Evolutionary conservation across 2,888 invertebrate species (phyloP), one percentile per base, ranked within the genome.

Genomic region (Drosophila borealis): DNA sequence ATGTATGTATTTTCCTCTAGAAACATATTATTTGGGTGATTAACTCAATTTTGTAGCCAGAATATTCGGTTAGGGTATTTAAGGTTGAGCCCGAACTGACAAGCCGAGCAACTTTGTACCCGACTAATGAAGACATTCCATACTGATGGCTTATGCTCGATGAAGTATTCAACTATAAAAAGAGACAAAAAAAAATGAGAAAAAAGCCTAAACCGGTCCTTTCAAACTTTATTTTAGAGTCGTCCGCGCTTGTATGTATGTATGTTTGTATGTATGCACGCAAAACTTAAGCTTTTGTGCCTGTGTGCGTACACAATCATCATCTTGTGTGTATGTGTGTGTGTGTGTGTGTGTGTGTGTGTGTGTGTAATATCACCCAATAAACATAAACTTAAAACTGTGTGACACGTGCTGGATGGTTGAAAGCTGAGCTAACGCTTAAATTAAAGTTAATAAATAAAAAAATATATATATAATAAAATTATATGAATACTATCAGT

Each of bases 41-140:
- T 33, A 39, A 17, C 56, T 37, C 19, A 56, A 17, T 21, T 25
- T 17, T 33, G 13, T 29, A 5, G 13, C 39, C 6, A 10, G n/a
- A 2, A 29, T 42, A 42, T 39, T 55, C 10, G 41, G 59, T 49
- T 33, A 67, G 73, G 19, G 69, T 68, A 70, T 55, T 46, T 13
- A 36, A 41, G 29, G 50, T 41, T 39, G 36, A 61, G 29, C 42
- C 46, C 34, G 29, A 45, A 33, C 42, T 44, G 21, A 34, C 50
- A 54, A 36, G 13, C 37, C 13, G 14, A 53, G 37, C 53, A 57
- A 54, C 44, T 62, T 57, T 78, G 51, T 56, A 36, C 49, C 14
- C 37, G 33, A 70, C 75, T 79, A 77, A 77, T 77, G 67, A 79
- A 77, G 77, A 77, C 77, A 77, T 77, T 77, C 79, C 66, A 74